Evolutionary conservation across 1,140 invertebrate genomes (phyloP), one percentile per base, ranked within the genome.

Genomic region (Drosophila teissieri): DNA sequence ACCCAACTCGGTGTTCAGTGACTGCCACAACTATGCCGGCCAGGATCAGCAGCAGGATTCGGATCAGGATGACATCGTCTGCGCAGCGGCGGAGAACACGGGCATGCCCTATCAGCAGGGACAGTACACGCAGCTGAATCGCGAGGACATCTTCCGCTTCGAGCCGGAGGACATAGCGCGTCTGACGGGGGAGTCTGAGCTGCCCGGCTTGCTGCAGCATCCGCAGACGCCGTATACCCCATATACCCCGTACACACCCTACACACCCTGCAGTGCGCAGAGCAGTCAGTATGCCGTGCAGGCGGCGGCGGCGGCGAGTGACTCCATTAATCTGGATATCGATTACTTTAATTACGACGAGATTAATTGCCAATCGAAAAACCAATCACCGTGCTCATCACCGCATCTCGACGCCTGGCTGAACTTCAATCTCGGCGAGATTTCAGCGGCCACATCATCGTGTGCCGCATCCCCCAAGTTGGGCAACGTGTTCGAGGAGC

Each of bases 261-360:
- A 82, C 31, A 90, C 83, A 5, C 75, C 83, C 4, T 83, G 73
- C 79, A 86, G 80, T 31, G 68, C 54, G 4, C 75, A 76, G 40
- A 42, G 19, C 14, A 75, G 40, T 8, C 78, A 81, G 49, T 14
- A 57, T 17, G n/a, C 62, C 10, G 37, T 57, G 11, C 37, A 55
- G 40, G 19, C 55, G 48, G 19, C 19, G 40, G 19, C 55, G 48
- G 19, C 19, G 19, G 46, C 60, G 12, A 34, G 22, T 37, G 82
- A 65, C 19, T 55, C 64, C 11, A 65, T 88, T 42, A 91, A 92
- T 70, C 63, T 91, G 49, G 90, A 92, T 65, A 88, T 78, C 67
- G 92, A 92, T 74, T 92, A 92, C 58, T 92, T 91, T 65, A 92
- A 92, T 85, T 92, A 92, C 77, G 78, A 92, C 57, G 92, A 92